These are phyloP conservation scores for Meiosimyza platycephala DNA, from an alignment of 2,888 invertebrate species.

Conservation along the genomic window DNA sequence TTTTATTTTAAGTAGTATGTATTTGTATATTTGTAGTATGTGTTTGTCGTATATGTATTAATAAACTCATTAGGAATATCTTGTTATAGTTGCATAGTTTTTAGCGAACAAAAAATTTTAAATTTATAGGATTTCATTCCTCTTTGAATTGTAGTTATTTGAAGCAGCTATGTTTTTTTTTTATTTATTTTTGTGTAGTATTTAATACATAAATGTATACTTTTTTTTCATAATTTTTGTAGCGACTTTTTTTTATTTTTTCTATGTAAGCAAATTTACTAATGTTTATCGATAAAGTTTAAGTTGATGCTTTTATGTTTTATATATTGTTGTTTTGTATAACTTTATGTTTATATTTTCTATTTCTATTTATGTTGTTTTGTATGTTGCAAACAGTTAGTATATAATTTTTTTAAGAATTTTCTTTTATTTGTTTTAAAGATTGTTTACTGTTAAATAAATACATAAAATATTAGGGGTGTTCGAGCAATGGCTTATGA, in stretches of 20 bases:
- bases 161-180: too few species aligned
- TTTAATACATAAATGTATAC: neutral
- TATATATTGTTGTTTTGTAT: slow-evolving; percentile 9
- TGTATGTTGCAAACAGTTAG: slow-evolving; percentile 7
- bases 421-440: neutral
- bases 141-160: too few species aligned
- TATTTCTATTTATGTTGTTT: slow-evolving; percentile 9
- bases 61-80: slow-evolving; percentile 17
- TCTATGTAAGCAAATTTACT: too few species aligned
- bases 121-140: too few species aligned
- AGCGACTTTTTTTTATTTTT: neutral
- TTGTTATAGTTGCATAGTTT: slow-evolving; percentile 22
- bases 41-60: neutral
- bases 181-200: too few species aligned
- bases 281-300: too few species aligned
- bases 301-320: neutral
- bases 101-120: slow-evolving; percentile 19
- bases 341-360: neutral
- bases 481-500: too few species aligned
- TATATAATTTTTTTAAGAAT: neutral
- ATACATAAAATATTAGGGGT: too few species aligned
- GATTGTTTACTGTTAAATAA: too few species aligned
- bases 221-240: slow-evolving; percentile 9
- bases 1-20: neutral
- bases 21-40: neutral